Evolutionary conservation across 2,797 vertebrate species (phyloP).

Genomic region (Enteromius argenteus): DNA sequence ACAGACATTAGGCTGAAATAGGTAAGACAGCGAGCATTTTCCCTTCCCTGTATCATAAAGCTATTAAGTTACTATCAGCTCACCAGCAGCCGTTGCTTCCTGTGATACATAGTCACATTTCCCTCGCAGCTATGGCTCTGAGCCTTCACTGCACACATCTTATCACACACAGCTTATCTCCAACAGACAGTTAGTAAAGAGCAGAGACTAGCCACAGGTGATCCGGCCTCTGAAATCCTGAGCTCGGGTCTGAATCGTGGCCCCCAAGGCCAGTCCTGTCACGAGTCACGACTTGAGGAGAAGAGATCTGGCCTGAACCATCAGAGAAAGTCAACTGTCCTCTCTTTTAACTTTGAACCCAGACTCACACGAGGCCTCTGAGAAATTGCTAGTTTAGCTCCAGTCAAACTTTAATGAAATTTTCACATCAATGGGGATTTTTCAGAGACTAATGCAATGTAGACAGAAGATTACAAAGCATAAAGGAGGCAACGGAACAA

Average conservation of each 20-base stretch:
- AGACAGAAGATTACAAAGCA: slow-evolving; percentile 47
- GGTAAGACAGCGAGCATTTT: slow-evolving; percentile 63
- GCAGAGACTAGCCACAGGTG: slow-evolving; percentile 74
- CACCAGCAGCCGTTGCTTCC: slow-evolving; percentile 67
- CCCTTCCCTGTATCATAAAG: slow-evolving; percentile 67
- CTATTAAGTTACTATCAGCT: slow-evolving; percentile 74
- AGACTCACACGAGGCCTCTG: slow-evolving; percentile 29
- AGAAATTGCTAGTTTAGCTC: slow-evolving; percentile 43
- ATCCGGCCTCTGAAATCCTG: slow-evolving; percentile 70
- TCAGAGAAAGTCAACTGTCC: slow-evolving; percentile 55
- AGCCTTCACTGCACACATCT: slow-evolving; percentile 67
- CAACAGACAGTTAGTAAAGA: slow-evolving; percentile 75
- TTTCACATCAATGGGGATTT: slow-evolving; percentile 47
- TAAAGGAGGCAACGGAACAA: slow-evolving; percentile 50
- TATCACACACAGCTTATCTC: slow-evolving; percentile 80
- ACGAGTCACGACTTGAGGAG: slow-evolving; percentile 63
- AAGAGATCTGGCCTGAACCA: slow-evolving; percentile 69
- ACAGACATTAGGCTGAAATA: slow-evolving; percentile 61
- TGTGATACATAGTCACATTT: slow-evolving; percentile 77
- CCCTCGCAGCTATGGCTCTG: slow-evolving; percentile 72
- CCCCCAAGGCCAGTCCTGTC: slow-evolving; percentile 69
- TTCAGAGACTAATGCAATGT: slow-evolving; percentile 46
- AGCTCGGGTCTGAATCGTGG: slow-evolving; percentile 67
- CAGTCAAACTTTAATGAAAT: slow-evolving; percentile 50
- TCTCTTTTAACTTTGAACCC: slow-evolving; percentile 56